Percentiles rank a stretch among this genome's conserved stretches.
Evolutionary conservation across 2,113 vertebrate genomes (phyloP).

Genomic region (Passer montanus): DNA sequence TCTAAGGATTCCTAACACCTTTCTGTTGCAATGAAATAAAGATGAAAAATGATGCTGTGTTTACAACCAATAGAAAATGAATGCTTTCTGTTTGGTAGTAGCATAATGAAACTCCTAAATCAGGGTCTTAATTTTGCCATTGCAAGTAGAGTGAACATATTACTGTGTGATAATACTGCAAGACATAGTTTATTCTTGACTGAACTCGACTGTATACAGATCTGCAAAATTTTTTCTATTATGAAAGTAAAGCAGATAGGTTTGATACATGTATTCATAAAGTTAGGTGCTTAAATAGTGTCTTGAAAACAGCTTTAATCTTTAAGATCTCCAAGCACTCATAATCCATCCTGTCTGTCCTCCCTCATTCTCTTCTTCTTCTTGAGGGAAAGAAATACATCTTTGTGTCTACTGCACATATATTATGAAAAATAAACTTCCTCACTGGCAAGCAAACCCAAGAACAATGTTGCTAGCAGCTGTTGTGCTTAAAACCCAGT

Average conservation of each 20-base stretch:
- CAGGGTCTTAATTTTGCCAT: not conserved
- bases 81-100: not conserved
- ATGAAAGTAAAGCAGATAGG: not conserved
- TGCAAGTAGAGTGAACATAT: not conserved
- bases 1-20: not conserved
- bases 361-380: not conserved
- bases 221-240: not conserved
- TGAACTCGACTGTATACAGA: not conserved
- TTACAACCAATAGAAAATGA: not conserved
- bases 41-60: not conserved
- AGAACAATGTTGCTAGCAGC: constrained; percentile 38
- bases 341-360: not conserved
- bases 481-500: not conserved
- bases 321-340: not conserved
- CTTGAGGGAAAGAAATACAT: not conserved
- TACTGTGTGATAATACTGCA: not conserved
- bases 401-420: not conserved
- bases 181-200: not conserved
- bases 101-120: not conserved
- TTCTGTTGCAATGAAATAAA: not conserved
- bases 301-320: not conserved
- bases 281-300: not conserved
- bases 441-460: not conserved
- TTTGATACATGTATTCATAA: not conserved
- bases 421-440: constrained; percentile 45